Conservation (phyloP, 1,140 invertebrate species). For the Monomorium pharaonis region DNA sequence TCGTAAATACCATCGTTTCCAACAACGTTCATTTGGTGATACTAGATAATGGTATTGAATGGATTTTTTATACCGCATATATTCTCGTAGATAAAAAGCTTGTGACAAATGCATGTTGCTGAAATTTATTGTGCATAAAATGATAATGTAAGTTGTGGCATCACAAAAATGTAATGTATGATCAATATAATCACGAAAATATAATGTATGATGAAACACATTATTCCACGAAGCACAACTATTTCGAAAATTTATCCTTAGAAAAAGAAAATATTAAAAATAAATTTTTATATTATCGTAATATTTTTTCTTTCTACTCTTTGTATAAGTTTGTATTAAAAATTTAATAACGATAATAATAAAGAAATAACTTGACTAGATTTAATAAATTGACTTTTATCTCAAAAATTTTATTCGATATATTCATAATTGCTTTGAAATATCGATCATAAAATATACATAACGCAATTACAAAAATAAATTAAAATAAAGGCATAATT, state of each 20-base stretch:
- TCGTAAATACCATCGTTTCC: conserved; percentile 59
- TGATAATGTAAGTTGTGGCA: background rate
- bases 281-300: too few relatives aligned
- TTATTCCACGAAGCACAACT: background rate
- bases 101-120: background rate
- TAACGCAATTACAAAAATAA: background rate
- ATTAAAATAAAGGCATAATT: background rate
- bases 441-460: background rate
- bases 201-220: background rate
- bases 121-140: conserved; percentile 15
- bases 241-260: background rate
- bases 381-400: background rate
- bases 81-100: conserved; percentile 34
- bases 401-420: background rate
- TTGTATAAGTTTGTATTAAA: background rate
- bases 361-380: background rate
- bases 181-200: background rate
- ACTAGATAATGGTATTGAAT: conserved; percentile 54
- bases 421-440: too few relatives aligned
- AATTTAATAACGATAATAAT: background rate
- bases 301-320: background rate
- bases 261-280: too few relatives aligned
- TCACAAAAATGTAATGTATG: background rate
- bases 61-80: conserved; percentile 50
- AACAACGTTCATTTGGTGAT: conserved; percentile 18